These are phyloP conservation scores for Pterostichus madidus DNA, from an alignment of 2,888 invertebrate species.

Conservation along the genomic window DNA sequence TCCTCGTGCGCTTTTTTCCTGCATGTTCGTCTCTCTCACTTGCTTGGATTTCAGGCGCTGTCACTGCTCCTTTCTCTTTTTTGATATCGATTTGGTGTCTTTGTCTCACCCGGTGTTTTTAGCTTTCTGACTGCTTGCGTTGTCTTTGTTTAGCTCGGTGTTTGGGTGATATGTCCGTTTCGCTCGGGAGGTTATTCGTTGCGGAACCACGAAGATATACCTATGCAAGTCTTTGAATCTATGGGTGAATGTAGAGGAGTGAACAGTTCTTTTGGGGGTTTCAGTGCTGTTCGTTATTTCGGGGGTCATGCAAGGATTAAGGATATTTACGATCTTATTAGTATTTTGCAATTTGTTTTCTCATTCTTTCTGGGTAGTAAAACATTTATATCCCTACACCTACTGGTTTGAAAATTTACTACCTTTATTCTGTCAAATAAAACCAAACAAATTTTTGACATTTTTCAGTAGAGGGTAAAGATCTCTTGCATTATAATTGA, in stretches of 20 bases:
- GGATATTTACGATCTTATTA: conserved; percentile 43
- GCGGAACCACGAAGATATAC: conserved; percentile 13
- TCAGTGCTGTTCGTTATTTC: neutral
- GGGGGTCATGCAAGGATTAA: conserved; percentile 3
- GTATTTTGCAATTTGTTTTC: conserved; percentile 34
- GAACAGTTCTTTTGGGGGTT: conserved; percentile 27
- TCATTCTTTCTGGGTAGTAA: neutral
- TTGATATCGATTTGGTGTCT: conserved; percentile 35
- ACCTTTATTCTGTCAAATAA: neutral
- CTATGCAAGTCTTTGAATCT: conserved; percentile 36
- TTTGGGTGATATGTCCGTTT: conserved; percentile 18
- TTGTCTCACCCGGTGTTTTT: conserved; percentile 9
- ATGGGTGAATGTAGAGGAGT: conserved; percentile 30
- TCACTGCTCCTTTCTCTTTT: conserved; percentile 13
- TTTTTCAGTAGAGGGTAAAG: no score
- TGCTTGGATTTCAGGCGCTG: conserved; percentile 4
- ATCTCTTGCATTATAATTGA: no score
- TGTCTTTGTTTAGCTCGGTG: neutral
- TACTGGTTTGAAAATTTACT: no score
- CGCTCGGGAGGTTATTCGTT: conserved; percentile 21
- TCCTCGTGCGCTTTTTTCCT: conserved; percentile 13
- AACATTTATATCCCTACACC: neutral
- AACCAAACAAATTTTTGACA: neutral
- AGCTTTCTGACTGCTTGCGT: no score
- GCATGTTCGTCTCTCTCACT: neutral